Conservation (phyloP, 1,140 invertebrate genomes). For the Diabrotica undecimpunctata region DNA sequence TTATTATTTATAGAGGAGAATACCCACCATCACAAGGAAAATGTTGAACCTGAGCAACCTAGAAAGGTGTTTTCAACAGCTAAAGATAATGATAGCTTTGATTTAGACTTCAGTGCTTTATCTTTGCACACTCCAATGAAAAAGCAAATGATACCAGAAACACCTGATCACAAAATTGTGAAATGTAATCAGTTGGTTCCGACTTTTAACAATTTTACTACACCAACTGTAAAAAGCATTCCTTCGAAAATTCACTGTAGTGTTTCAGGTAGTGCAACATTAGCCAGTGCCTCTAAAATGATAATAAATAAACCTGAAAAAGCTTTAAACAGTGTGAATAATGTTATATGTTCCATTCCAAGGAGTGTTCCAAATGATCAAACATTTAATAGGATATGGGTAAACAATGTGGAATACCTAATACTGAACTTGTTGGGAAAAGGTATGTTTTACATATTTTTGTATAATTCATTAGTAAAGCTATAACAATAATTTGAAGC, state of each 20-base stretch:
- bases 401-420: slow-evolving; percentile 38
- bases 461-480: too few species aligned
- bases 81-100: slow-evolving; percentile 25
- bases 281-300: not conserved
- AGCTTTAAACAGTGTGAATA: slow-evolving; percentile 1
- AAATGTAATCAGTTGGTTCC: not conserved
- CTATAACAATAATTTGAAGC: too few species aligned
- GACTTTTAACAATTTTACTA: slow-evolving; percentile 14
- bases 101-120: slow-evolving; percentile 28
- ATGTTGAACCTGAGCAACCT: not conserved
- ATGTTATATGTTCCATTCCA: slow-evolving; percentile 12
- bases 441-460: slow-evolving; percentile 10
- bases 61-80: slow-evolving; percentile 1
- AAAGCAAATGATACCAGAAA: slow-evolving; percentile 2
- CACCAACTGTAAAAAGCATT: slow-evolving; percentile 27
- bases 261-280: not conserved
- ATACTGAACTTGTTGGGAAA: slow-evolving; percentile 39
- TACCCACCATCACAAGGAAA: not conserved
- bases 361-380: slow-evolving; percentile 10
- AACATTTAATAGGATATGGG: slow-evolving; percentile 27
- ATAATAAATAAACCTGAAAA: slow-evolving; percentile 9
- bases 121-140: slow-evolving; percentile 24
- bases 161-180: not conserved
- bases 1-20: not conserved
- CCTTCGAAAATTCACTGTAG: slow-evolving; percentile 8